These are phyloP conservation scores for Piaya cayana DNA, from an alignment of 2,113 vertebrate species.

Conservation along the genomic window DNA sequence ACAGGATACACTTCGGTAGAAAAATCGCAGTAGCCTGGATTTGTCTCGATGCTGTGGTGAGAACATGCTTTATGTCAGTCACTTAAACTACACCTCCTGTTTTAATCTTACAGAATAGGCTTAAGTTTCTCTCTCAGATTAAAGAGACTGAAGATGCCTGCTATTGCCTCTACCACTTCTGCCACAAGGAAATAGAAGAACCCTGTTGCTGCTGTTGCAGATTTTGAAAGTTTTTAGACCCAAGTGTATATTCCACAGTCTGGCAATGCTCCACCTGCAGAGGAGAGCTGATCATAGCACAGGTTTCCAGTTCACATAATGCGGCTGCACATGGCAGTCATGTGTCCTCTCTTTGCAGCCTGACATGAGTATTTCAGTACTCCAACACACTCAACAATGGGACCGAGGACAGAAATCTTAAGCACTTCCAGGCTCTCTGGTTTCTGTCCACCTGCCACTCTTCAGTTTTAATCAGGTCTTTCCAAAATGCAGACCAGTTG, in stretches of 20 bases:
- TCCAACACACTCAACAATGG: neutral
- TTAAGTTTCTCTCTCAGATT: neutral
- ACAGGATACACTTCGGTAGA: neutral
- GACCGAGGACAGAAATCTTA: neutral
- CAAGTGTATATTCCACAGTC: neutral
- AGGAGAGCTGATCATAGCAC: accelerated
- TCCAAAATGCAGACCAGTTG: neutral
- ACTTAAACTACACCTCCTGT: neutral
- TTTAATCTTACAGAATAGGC: neutral
- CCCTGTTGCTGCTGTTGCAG: neutral
- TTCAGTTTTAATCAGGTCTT: neutral
- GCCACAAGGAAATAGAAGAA: neutral
- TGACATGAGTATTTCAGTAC: neutral
- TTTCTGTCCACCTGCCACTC: neutral
- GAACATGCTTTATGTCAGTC: neutral
- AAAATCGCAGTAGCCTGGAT: neutral
- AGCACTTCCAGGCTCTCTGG: neutral
- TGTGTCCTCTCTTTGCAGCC: neutral
- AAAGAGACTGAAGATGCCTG: neutral
- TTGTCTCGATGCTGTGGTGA: neutral
- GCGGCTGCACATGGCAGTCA: neutral
- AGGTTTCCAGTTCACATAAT: neutral
- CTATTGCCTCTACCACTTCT: neutral
- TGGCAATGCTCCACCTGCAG: neutral
- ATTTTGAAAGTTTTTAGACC: neutral